Conservation (phyloP, 2,888 invertebrate genomes). For the Drosophila greeni region DNA sequence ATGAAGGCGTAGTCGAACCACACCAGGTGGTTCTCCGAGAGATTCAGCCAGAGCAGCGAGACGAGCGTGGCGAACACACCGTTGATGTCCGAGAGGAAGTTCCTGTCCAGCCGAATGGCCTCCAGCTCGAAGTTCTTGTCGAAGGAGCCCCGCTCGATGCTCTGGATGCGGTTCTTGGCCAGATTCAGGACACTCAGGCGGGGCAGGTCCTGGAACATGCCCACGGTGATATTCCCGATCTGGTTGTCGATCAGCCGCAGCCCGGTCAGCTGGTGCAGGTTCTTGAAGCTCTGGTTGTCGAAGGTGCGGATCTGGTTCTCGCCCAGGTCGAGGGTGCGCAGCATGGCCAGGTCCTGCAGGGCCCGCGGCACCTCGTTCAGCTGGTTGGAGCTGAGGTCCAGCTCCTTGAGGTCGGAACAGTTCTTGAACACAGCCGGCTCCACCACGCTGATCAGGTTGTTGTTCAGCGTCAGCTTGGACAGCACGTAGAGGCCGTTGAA, state of each 20-base stretch:
- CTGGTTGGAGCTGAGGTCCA: conserved; percentile 93
- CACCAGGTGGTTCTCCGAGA: conserved; percentile 93
- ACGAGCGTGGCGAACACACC: conserved; percentile 92
- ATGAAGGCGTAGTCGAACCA: conserved; percentile 97
- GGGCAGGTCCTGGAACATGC: conserved; percentile 92
- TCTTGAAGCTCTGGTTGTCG: conserved; percentile 89
- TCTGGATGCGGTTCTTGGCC: conserved; percentile 92
- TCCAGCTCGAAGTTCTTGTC: conserved; percentile 89
- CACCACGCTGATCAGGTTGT: conserved; percentile 88
- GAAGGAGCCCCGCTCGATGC: conserved; percentile 91
- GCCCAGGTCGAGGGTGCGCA: conserved; percentile 93
- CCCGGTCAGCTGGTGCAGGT: conserved; percentile 91
- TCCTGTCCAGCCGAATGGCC: conserved; percentile 92
- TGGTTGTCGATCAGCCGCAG: conserved; percentile 93
- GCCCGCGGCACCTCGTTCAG: conserved; percentile 90
- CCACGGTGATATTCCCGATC: conserved; percentile 89
- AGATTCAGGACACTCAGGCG: conserved; percentile 91
- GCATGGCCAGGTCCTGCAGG: conserved; percentile 87
- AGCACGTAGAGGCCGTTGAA: conserved; percentile 91
- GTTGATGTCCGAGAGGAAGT: conserved; percentile 92
- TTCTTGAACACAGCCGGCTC: conserved; percentile 91
- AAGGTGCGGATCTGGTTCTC: conserved; percentile 93
- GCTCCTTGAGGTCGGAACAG: conserved; percentile 91
- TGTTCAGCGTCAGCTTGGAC: conserved; percentile 90
- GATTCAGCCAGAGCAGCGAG: conserved; percentile 90